Evolutionary conservation across 2,113 vertebrate genomes (phyloP).

Genomic region (Pithys albifrons): DNA sequence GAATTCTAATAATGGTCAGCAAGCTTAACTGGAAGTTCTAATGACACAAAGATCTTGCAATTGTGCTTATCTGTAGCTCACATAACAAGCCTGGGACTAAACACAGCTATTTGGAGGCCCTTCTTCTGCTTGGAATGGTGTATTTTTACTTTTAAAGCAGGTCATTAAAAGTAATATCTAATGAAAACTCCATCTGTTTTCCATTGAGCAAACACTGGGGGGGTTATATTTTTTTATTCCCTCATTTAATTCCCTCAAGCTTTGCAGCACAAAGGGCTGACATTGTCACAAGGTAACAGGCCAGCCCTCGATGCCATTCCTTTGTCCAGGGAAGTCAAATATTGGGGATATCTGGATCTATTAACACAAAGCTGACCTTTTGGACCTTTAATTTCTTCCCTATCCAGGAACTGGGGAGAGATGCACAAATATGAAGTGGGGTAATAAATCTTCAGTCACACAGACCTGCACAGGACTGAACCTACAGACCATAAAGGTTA

Average conservation of each 20-base stretch:
- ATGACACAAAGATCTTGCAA: background rate
- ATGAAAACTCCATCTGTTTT: conserved; percentile 58
- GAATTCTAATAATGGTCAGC: conserved; percentile 12
- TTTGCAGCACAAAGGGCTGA: conserved; percentile 26
- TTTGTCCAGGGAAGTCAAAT: background rate
- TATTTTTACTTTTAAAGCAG: conserved; percentile 42
- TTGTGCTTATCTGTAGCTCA: conserved; percentile 9
- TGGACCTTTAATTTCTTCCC: background rate
- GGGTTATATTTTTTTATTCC: background rate
- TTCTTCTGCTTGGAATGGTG: conserved; percentile 17
- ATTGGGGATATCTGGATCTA: background rate
- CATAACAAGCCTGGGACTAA: conserved; percentile 11
- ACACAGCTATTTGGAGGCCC: conserved; percentile 21
- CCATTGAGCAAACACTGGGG: background rate
- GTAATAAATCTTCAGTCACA: background rate
- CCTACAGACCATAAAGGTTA: background rate
- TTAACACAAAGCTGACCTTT: background rate
- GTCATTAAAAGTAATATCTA: conserved; percentile 49
- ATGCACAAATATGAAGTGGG: background rate
- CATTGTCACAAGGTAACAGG: background rate
- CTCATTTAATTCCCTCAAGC: background rate
- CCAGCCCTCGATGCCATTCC: background rate
- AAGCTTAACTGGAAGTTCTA: background rate
- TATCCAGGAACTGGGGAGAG: background rate
- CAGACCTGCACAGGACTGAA: background rate